phyloP scores from a whole-genome alignment of 2,797 vertebrate genomes.

The Tragopan temminckii region DNA sequence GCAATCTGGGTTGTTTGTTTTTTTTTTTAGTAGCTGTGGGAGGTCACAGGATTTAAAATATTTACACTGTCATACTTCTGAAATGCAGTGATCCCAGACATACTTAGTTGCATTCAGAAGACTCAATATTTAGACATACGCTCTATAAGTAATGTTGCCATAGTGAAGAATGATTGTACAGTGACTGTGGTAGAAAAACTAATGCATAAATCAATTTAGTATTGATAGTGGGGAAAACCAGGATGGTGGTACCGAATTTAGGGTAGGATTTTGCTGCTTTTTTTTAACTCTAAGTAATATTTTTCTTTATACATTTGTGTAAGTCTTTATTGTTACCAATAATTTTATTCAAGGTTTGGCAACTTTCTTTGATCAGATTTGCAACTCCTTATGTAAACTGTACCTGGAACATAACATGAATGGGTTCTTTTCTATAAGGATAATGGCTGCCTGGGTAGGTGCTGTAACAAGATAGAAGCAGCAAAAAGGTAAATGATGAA shows the following conservation, averaged over 20 bases:
- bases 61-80: not conserved
- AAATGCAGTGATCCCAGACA: not conserved
- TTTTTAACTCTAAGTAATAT: not conserved
- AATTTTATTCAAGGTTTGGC: not conserved
- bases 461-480: not conserved
- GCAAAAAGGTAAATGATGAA: not conserved
- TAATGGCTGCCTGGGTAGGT: not conserved
- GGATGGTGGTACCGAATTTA: not conserved
- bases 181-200: not conserved
- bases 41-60: constrained; percentile 41
- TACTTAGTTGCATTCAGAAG: not conserved
- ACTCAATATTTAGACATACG: not conserved
- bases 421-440: not conserved
- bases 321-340: not conserved
- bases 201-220: not conserved
- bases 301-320: not conserved
- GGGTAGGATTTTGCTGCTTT: not conserved
- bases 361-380: constrained; percentile 11
- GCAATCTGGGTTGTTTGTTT: constrained; percentile 28
- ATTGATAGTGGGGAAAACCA: not conserved
- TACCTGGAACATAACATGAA: not conserved
- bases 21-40: constrained; percentile 36
- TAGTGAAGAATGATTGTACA: not conserved
- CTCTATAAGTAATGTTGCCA: not conserved
- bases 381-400: not conserved